Conservation (phyloP, 2,113 vertebrate species). For the Protomyctophum bolini region DNA sequence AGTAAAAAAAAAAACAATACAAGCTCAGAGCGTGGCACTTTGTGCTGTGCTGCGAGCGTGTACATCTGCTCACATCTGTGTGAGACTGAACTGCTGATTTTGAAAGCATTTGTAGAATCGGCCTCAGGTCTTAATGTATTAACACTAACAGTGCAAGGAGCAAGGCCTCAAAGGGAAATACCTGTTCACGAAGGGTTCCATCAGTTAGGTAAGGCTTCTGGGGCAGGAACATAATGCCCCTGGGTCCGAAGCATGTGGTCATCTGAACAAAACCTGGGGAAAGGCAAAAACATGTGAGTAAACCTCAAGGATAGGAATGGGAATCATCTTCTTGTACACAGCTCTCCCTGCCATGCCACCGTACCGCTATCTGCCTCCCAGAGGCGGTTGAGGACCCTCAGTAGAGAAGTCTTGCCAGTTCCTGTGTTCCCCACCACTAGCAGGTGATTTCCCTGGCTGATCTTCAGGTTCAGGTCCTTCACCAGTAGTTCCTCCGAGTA, state of each 20-base stretch:
- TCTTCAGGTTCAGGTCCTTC: constrained; percentile 86
- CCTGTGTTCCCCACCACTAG: constrained; percentile 95
- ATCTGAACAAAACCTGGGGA: constrained; percentile 86
- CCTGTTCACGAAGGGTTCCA: constrained; percentile 94
- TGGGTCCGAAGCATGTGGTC: constrained; percentile 90
- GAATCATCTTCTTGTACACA: background rate
- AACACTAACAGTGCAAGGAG: background rate
- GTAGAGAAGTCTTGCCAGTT: constrained; percentile 92
- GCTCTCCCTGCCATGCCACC: background rate
- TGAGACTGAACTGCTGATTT: too few relatives aligned
- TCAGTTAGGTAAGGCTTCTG: constrained; percentile 95
- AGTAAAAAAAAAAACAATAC: too few relatives aligned
- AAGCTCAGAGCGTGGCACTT: too few relatives aligned
- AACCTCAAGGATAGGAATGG: background rate
- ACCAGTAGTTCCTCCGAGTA: constrained; percentile 86
- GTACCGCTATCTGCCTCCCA: constrained; percentile 86
- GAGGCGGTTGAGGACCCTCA: constrained; percentile 89
- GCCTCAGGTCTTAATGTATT: background rate
- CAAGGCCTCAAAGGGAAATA: constrained; percentile 38
- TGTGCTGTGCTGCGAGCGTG: too few relatives aligned
- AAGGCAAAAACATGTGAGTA: background rate
- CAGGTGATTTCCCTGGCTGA: constrained; percentile 85
- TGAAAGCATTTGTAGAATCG: too few relatives aligned
- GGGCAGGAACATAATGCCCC: constrained; percentile 91
- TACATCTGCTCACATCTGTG: too few relatives aligned